Evolutionary conservation across 2,113 vertebrate species (phyloP).

Genomic region (Platysternon megacephalum): DNA sequence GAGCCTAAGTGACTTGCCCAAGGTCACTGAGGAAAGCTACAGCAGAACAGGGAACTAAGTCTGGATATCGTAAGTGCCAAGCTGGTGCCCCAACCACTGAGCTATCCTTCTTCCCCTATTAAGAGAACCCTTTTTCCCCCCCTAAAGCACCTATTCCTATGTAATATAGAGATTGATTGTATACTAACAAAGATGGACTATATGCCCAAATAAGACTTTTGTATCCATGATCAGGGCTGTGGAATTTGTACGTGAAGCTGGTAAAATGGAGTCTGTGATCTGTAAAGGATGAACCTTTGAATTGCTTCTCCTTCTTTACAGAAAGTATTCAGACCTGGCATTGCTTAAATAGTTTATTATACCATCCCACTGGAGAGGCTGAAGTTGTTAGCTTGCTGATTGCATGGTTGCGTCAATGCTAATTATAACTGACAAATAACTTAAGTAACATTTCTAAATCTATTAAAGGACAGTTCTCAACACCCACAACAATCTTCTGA

Average conservation of each 20-base stretch:
- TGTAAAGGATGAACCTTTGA: constrained; percentile 1
- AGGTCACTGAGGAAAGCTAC: neutral
- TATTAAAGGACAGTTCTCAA: constrained; percentile 54
- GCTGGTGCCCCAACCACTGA: neutral
- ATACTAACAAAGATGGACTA: neutral
- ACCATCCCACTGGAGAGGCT: constrained; percentile 20
- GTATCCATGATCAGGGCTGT: constrained; percentile 8
- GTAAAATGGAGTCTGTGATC: neutral
- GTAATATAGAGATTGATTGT: neutral
- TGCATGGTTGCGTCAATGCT: constrained; percentile 40
- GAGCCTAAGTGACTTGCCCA: neutral
- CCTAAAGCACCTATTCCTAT: neutral
- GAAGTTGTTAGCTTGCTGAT: constrained; percentile 60
- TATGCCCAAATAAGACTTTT: constrained; percentile 42
- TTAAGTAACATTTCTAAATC: constrained; percentile 54
- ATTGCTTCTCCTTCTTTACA: constrained; percentile 31
- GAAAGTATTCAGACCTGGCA: constrained; percentile 20
- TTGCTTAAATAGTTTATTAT: constrained; percentile 23
- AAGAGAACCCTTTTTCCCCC: neutral
- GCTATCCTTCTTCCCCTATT: neutral
- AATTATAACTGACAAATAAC: constrained; percentile 71
- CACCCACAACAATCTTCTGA: constrained; percentile 38
- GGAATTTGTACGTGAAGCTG: neutral
- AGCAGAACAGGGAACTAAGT: neutral
- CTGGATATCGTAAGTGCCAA: neutral